A percentile compares a stretch with the other conserved stretches of the same genome.
Evolutionary conservation across 2,797 vertebrate species (phyloP).

Genomic region (Morus bassanus): DNA sequence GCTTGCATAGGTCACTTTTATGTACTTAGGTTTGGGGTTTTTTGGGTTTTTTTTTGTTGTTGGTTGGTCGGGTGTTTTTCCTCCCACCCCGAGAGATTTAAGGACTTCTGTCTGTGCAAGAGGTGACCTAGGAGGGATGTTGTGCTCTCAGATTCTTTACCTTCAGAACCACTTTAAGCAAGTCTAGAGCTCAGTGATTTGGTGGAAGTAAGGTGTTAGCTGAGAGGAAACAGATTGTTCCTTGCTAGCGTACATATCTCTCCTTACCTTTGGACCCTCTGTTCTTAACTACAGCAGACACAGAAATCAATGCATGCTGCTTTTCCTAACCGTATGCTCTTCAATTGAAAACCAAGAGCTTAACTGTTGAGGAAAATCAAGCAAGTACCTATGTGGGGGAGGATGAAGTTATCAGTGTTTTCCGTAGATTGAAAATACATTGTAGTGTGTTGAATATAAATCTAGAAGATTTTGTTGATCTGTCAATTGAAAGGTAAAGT

Average conservation of each 20-base stretch:
- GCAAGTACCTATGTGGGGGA: neutral
- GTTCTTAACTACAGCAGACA: neutral
- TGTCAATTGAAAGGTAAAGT: neutral
- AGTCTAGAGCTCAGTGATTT: neutral
- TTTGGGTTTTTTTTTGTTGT: neutral
- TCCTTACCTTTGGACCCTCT: neutral
- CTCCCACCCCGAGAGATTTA: rapidly evolving
- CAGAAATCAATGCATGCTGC: neutral
- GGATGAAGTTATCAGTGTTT: neutral
- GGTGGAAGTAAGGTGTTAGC: neutral
- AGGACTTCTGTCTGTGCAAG: neutral
- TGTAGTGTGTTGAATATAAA: neutral
- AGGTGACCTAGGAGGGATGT: neutral
- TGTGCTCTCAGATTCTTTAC: neutral
- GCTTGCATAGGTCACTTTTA: neutral
- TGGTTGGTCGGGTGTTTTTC: neutral
- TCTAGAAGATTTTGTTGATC: neutral
- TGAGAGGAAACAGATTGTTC: neutral
- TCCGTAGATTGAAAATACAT: neutral
- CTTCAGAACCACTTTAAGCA: neutral
- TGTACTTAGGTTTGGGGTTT: neutral
- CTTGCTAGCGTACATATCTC: neutral
- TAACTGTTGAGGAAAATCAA: neutral
- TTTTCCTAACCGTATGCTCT: neutral
- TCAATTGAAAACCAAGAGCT: neutral